Evolutionary conservation across 2,888 invertebrate species (phyloP), one percentile per base, ranked within the genome.

Genomic region (Phytoseiulus persimilis): DNA sequence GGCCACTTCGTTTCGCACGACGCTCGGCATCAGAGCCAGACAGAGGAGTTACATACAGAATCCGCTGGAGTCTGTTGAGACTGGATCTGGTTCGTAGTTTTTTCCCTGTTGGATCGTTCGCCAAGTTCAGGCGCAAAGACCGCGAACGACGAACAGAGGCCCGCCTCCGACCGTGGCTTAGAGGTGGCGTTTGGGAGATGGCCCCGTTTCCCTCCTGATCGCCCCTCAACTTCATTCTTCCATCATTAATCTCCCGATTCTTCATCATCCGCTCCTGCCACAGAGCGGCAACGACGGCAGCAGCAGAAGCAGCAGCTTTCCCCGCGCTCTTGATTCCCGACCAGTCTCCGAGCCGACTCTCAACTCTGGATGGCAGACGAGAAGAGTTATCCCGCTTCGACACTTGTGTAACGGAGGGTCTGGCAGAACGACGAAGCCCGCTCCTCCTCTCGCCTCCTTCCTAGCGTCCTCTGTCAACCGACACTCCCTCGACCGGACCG

Each of bases 231-330:
- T 65, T 65, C 65, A 65, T 65, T 65, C 65, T 87, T 87, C 87
- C 33, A 87, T 87, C 87, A 87, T 87, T 87, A 87, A 87, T 87
- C 87, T 87, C 87, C 33, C 87, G 87, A 87, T 87, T 87, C 87
- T 87, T 45, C 87, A 87, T 87, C 87, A 87, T 87, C 87, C 33
- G 87, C 87, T 87, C 87, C 87, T 33, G 87, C 87, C 87, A 87
- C 87, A 33, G 87, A 87, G 45, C 87, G 33, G 45, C 87, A 87
- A 32, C 87, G 33, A 87, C 87, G 87, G 39, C 87, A 33, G 32
- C 87, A 33, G 31, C 83, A 83, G 83, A 9, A 32, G 87, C 87
- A 31, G 31, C 84, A 32, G 84, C 84, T 33, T 32, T 32, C 39
- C 39, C 87, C 33, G 39, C 28, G 28, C 65, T 23, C 65, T 65